Evolutionary conservation across 2,888 invertebrate genomes (phyloP).

Genomic region (Bellardia bayeri): DNA sequence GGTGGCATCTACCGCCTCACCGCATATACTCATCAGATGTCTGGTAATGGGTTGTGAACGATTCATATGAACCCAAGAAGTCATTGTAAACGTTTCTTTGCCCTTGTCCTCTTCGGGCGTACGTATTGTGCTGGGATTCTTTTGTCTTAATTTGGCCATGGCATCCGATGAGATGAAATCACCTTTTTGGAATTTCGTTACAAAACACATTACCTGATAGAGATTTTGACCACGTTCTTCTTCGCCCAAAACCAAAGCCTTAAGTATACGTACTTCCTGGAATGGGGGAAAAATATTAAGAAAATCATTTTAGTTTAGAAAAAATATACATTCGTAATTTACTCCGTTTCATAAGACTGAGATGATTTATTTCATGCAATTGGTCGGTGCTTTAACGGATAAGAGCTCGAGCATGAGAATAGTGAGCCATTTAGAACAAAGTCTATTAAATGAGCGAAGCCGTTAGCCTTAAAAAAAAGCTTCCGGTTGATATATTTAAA

Average conservation of each 20-base stretch:
- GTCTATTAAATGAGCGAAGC: too few species aligned
- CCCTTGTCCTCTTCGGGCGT: slow-evolving; percentile 96
- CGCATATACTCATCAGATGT: slow-evolving; percentile 91
- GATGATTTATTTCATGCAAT: too few species aligned
- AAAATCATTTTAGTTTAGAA: not conserved
- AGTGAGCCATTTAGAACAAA: too few species aligned
- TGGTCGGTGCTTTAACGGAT: too few species aligned
- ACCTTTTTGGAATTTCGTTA: slow-evolving; percentile 94
- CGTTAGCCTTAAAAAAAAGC: too few species aligned
- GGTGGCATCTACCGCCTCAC: slow-evolving; percentile 90
- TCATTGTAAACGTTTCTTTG: slow-evolving; percentile 92
- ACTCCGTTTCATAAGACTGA: too few species aligned
- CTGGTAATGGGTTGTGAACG: slow-evolving; percentile 89
- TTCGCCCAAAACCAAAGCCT: slow-evolving; percentile 94
- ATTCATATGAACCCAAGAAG: slow-evolving; percentile 90
- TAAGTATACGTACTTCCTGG: slow-evolving; percentile 96
- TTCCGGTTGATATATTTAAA: too few species aligned
- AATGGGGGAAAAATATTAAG: slow-evolving; percentile 77
- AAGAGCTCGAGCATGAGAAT: too few species aligned
- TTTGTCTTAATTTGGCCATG: slow-evolving; percentile 97
- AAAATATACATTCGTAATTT: too few species aligned
- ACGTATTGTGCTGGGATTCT: slow-evolving; percentile 94
- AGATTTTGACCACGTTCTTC: slow-evolving; percentile 96
- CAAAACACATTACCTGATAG: slow-evolving; percentile 95
- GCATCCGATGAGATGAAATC: slow-evolving; percentile 98